A percentile compares a stretch with the other conserved stretches of the same genome.
Conservation (phyloP, 2,888 invertebrate species). For the Scaptomyza polygonia region DNA sequence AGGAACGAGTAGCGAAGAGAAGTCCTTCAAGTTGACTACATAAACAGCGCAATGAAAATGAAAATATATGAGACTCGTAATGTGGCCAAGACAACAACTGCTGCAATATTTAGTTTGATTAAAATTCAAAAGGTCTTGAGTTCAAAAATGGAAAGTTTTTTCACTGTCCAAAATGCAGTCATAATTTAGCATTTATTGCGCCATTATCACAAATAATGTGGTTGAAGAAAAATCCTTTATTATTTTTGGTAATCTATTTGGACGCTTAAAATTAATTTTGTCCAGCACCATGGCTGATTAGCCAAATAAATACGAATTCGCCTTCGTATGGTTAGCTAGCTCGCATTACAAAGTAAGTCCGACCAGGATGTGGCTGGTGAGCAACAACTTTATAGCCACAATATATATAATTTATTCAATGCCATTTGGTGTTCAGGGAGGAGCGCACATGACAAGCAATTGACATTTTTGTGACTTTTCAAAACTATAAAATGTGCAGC, state of each 20-base stretch:
- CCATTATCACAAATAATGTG: conserved; percentile 45
- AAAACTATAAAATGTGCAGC: conserved; percentile 80
- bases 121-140: conserved; percentile 71
- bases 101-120: conserved; percentile 74
- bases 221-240: conserved; percentile 25
- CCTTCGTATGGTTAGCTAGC: conserved; percentile 10
- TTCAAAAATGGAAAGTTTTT: conserved; percentile 31
- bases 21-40: conserved; percentile 44
- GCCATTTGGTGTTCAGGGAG: conserved; percentile 63
- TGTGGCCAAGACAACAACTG: conserved; percentile 55
- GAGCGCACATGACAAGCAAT: conserved; percentile 74
- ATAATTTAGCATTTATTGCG: conserved; percentile 71
- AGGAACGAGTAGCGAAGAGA: conserved; percentile 13
- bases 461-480: conserved; percentile 81
- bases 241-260: conserved; percentile 1
- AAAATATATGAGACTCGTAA: conserved; percentile 61
- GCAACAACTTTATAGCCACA: conserved; percentile 75
- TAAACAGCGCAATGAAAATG: conserved; percentile 69
- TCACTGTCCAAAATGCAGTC: conserved; percentile 29
- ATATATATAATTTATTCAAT: conserved; percentile 77
- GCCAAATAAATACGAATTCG: conserved; percentile 39
- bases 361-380: conserved; percentile 48
- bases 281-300: conserved; percentile 50
- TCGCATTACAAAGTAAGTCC: conserved; percentile 47
- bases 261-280: conserved; percentile 50